Percentiles rank a stretch among this genome's conserved stretches.
phyloP scores from a whole-genome alignment of 2,797 vertebrate species.

The Enteromius anoplus region DNA sequence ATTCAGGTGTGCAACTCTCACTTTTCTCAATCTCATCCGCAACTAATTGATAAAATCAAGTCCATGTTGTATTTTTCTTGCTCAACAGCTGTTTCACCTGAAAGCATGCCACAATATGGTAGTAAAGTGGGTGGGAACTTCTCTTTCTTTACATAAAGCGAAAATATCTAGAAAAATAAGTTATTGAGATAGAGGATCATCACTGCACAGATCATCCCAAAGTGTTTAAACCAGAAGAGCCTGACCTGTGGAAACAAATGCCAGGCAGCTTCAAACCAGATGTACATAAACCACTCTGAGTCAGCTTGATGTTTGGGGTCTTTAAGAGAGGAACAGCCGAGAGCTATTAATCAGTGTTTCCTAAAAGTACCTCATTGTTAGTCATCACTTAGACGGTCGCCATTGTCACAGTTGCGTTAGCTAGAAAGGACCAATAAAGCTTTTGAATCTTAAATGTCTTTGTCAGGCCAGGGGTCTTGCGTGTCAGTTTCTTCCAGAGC shows the following conservation, averaged over 20 bases:
- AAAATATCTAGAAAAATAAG: background rate
- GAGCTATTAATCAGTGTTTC: constrained; percentile 2
- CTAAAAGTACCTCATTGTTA: background rate
- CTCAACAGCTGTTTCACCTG: background rate
- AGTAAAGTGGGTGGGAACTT: background rate
- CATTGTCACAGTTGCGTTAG: background rate
- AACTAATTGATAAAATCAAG: background rate
- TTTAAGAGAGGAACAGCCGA: background rate
- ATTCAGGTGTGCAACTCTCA: background rate
- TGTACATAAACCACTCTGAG: background rate
- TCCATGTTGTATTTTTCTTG: background rate
- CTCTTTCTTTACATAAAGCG: background rate
- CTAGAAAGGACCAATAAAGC: background rate
- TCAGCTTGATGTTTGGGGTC: constrained; percentile 6
- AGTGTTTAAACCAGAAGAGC: background rate
- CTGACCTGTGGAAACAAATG: background rate
- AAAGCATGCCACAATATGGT: background rate
- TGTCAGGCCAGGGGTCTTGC: background rate
- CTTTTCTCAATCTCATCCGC: background rate
- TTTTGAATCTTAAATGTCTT: background rate
- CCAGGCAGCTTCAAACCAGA: background rate
- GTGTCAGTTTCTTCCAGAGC: background rate
- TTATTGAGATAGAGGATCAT: background rate
- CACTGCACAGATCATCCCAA: background rate
- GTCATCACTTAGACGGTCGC: background rate